Evolutionary conservation across 2,113 vertebrate species (phyloP), one percentile per base, ranked within the genome.

Genomic region (Paradoxurus hermaphroditus): DNA sequence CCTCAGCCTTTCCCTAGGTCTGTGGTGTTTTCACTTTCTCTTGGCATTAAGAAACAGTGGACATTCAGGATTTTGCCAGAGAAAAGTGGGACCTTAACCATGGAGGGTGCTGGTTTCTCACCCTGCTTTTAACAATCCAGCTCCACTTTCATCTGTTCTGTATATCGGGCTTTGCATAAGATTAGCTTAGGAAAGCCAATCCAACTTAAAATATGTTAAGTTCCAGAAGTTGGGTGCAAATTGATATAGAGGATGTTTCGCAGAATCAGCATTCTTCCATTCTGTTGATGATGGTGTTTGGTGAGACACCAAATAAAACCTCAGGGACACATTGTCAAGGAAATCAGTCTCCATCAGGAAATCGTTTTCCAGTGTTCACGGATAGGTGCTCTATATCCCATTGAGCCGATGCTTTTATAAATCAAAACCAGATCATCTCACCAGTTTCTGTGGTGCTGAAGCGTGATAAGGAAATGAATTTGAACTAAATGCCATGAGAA

Each of bases 381-480:
- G 86, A 49, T 25, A 84, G 39, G 27, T 6, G 3, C 21, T 63
- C 11, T 82, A 4, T 90, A 34, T 86, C 68, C 79, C 27, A 59
- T 23, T 93, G 51, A 82, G 25, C 18, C 73, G 44, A 14, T 83
- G 16, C 68, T 97, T 83, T 77, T 62, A 70, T 49, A 90, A 87
- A 73, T 79, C 62, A 56, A 91, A 82, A 44, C 3, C 46, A 85
- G 36, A 29, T 93, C 16, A 68, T 85, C 68, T 88, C 21, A 67
- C 63, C 46, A 85, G 34, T 90, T 86, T 49, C 65, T 63, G 12
- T 87, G 46, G 46, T 91, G 34, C 29, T 88, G 11, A 19, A 85
- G 9, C 16, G 44, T 88, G 70, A 94, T 78, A 86, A 95, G 51
- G n/a, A 75, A 95, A 93, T 78, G 18, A 39, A 84, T 94, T 95